Percentiles rank a stretch among this genome's conserved stretches.
Evolutionary conservation across 2,797 vertebrate species (phyloP).

Genomic region (Poecilia gillii): DNA sequence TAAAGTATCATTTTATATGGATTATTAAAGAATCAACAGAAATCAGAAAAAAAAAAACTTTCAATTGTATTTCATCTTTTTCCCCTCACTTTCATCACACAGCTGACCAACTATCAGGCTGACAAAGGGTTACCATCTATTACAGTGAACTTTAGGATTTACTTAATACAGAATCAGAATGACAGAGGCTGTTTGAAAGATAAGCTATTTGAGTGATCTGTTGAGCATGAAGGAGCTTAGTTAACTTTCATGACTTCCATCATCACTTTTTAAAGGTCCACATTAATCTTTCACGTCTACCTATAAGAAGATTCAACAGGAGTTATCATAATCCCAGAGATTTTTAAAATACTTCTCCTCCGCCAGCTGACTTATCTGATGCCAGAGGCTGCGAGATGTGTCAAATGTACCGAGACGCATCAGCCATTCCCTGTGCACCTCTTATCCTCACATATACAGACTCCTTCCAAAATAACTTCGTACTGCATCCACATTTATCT

Average conservation of each 20-base stretch:
- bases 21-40: neutral
- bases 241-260: conserved; percentile 55
- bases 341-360: conserved; percentile 61
- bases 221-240: conserved; percentile 34
- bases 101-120: neutral
- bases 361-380: conserved; percentile 75
- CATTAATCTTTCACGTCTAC: conserved; percentile 70
- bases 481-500: conserved; percentile 54
- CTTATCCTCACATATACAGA: conserved; percentile 65
- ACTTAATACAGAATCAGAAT: conserved; percentile 21
- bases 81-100: neutral
- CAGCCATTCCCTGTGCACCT: conserved; percentile 52
- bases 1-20: neutral
- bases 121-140: conserved; percentile 8
- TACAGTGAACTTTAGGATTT: neutral
- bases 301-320: conserved; percentile 70
- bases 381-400: conserved; percentile 68
- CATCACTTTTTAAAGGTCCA: conserved; percentile 61
- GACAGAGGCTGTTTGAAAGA: conserved; percentile 25
- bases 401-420: conserved; percentile 64
- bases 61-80: neutral
- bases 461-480: conserved; percentile 38
- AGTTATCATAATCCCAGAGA: conserved; percentile 68
- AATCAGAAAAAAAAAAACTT: neutral
- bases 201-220: conserved; percentile 37